Base-by-base conservation (phyloP, 2,888 invertebrate species). In the Heliconius erato region DNA sequence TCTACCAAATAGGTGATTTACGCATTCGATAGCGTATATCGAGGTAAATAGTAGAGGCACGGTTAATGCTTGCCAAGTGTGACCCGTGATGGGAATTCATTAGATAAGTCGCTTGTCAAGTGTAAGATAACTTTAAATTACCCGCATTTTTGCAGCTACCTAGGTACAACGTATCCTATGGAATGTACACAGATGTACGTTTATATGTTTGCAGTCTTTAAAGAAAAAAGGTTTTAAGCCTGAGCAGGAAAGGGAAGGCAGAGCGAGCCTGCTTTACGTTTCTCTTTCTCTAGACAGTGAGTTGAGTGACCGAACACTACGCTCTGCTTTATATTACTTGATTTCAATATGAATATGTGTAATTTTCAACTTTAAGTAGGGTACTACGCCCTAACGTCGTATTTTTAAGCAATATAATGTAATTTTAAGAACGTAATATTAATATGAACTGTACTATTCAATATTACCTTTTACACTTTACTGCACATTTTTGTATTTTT, bases 111-210 rank as follows among this genome's bases (percentile, higher is more conserved):
- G 40, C 67, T 49, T 78, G 78, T 72, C 26, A 71, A 26, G 6
- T 49, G 3, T 23, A 28, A 67, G 78, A 67, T 78, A 78, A 49
- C 19, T 78, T 67, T 28, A 49, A 59, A 76, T 78, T 44, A 78
- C 78, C 78, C 67, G 67, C 78, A 78, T 68, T 67, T 67, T 44
- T 67, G 78, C 44, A 78, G 19, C 19, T 77, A 44, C 26, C 1
- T 49, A 74, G 19, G 28, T 32, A 74, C 63, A n/a, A n/a, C 11
- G n/a, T 63, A 63, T n/a, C 63, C 11, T 63, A 11, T 63, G 12
- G 63, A n/a, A 67, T 26, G n/a, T 67, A 67, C 12, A 67, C 28
- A 67, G n/a, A 67, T 67, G 12, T 67, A 40, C 23, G n/a, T 72
- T 4, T n/a, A 26, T 44, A 40, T 26, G 23, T 4, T 26, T 71